Evolutionary conservation across 35 echinoderm and acorn worm species (phyloP).

Genomic region (Amphiura filiformis): DNA sequence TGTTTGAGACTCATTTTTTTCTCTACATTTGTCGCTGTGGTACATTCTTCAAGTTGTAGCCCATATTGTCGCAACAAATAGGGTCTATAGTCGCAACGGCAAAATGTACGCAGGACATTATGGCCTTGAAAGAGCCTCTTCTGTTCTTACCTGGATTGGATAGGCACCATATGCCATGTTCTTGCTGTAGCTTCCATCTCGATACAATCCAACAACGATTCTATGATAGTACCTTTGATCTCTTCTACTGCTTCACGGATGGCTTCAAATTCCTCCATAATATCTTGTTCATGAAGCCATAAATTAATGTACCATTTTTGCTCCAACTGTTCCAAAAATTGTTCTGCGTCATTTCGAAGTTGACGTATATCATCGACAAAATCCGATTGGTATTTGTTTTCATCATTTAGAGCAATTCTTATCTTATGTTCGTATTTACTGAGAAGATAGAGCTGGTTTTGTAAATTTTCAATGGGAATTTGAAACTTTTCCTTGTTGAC

Average conservation of each 20-base stretch:
- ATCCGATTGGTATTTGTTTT: neutral
- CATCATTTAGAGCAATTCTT: neutral
- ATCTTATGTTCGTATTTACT: neutral
- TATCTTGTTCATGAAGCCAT: slow-evolving; percentile 1
- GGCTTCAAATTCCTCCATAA: slow-evolving; percentile 3
- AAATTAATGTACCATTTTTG: slow-evolving; percentile 5
- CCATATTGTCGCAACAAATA: no score
- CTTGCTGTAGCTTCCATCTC: neutral
- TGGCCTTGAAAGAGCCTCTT: no score
- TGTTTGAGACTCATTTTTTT: no score
- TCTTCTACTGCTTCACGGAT: neutral
- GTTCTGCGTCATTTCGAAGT: neutral
- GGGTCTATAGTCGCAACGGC: no score
- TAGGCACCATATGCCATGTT: neutral
- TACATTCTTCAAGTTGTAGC: no score
- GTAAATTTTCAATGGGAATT: neutral
- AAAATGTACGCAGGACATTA: no score
- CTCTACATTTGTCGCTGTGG: no score
- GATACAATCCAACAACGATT: neutral
- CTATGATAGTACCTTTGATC: neutral
- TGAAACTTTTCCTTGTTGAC: neutral
- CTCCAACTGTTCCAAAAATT: neutral
- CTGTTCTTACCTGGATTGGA: neutral
- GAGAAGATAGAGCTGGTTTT: neutral
- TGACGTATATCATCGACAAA: neutral